Evolutionary conservation across 1,140 invertebrate genomes (phyloP), one percentile per base, ranked within the genome.

Genomic region (Idris sp.): DNA sequence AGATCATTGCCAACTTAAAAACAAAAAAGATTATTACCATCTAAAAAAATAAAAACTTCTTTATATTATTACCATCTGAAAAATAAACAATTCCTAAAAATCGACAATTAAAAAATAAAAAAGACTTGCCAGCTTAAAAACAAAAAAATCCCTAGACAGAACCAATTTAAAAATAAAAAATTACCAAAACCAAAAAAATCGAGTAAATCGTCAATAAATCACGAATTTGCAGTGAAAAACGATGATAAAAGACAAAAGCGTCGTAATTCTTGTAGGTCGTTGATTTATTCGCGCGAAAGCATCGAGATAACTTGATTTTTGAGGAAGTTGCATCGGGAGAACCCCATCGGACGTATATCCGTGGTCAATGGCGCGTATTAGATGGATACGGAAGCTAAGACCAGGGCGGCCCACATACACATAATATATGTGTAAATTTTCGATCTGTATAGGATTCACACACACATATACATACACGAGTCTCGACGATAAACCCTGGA

Each of bases 281-380:
- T 54, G 64, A 71, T 74, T 73, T 76, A 74, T 68, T 56, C 35
- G 64, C 38, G 40, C 35, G 65, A 77, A 56, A 53, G 16, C 56
- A 78, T 79, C 77, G 69, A 81, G 83, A 84, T 85, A 85, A 85
- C 84, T 85, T 81, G 83, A 85, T 86, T 86, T 84, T 84, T 81
- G 76, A 83, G 77, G 68, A 82, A 79, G 72, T 67, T 40, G 40
- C 41, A 46, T 19, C 13, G 62, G 61, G 58, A 44, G 43, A 19
- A 33, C 76, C 69, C 78, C 81, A 84, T 82, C 81, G 79, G 80
- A 79, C 76, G 67, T 79, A 74, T 67, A 85, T 85, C 85, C 83
- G 80, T 81, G 84, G 81, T 84, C 86, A 88, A 86, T 88, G 84
- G 83, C 61, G 82, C 82, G 87, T 84, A 80, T 79, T 62, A 77